Evolutionary conservation across 1,140 invertebrate genomes (phyloP).

Genomic region (Ctenoplectra terminalis): DNA sequence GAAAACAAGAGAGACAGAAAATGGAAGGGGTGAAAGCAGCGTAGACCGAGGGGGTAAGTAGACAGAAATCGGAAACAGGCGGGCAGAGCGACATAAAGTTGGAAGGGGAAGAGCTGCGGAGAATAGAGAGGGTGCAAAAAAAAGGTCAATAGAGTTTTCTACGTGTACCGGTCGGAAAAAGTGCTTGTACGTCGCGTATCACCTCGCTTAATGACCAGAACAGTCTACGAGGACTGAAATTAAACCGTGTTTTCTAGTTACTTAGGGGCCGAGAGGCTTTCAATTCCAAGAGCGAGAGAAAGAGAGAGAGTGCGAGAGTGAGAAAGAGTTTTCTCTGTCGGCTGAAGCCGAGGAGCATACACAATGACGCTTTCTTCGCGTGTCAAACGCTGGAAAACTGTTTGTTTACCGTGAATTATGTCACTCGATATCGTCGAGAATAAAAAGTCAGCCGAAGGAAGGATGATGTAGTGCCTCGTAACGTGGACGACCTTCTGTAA

Average conservation of each 20-base stretch:
- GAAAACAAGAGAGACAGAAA: neutral
- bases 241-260: slow-evolving; percentile 55
- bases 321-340: neutral
- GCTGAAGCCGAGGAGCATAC: neutral
- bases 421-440: neutral
- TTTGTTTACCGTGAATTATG: slow-evolving; percentile 39
- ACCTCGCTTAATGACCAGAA: slow-evolving; percentile 53
- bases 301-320: neutral
- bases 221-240: slow-evolving; percentile 54
- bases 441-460: neutral
- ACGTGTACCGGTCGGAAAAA: slow-evolving; percentile 50
- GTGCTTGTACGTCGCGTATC: slow-evolving; percentile 59
- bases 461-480: neutral
- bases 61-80: slow-evolving; percentile 37
- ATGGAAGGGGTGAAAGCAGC: neutral
- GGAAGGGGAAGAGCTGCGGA: too few relatives aligned
- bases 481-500: neutral
- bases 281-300: neutral
- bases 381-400: neutral
- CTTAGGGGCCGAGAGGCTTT: neutral
- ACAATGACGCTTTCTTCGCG: neutral
- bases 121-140: slow-evolving; percentile 4
- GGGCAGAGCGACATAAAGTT: neutral
- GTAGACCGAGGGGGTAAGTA: slow-evolving; percentile 1
- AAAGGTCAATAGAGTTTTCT: slow-evolving; percentile 52